Conservation (phyloP, 2,113 vertebrate genomes). For the Suncus etruscus region DNA sequence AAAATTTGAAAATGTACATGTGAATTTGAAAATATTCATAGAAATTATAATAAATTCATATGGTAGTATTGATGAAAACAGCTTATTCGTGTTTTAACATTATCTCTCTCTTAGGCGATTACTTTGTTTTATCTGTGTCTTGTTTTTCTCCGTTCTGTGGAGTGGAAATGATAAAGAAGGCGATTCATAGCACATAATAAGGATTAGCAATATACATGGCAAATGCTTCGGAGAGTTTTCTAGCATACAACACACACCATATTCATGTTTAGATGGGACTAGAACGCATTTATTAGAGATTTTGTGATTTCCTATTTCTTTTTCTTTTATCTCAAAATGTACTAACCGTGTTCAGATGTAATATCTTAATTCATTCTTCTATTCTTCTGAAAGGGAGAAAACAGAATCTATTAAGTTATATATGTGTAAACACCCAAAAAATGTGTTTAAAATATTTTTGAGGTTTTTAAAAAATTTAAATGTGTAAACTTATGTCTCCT, state of each 20-base stretch:
- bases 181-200: not conserved
- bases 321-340: not conserved
- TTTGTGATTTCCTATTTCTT: not conserved
- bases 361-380: no score
- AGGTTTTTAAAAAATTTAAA: no score
- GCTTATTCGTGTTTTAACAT: not conserved
- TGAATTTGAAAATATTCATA: conserved; percentile 35
- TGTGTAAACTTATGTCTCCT: no score
- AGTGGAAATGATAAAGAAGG: not conserved
- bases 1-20: not conserved
- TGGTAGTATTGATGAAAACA: not conserved
- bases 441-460: no score
- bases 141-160: not conserved
- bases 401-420: no score
- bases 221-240: not conserved
- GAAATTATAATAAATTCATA: not conserved
- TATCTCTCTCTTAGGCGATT: not conserved
- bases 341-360: not conserved
- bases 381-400: no score
- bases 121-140: not conserved
- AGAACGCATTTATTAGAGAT: conserved; percentile 8
- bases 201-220: not conserved
- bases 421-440: no score
- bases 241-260: no score
- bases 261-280: not conserved